phyloP scores from a whole-genome alignment of 1,140 invertebrate species.

The Lamellibrachia luymesi region DNA sequence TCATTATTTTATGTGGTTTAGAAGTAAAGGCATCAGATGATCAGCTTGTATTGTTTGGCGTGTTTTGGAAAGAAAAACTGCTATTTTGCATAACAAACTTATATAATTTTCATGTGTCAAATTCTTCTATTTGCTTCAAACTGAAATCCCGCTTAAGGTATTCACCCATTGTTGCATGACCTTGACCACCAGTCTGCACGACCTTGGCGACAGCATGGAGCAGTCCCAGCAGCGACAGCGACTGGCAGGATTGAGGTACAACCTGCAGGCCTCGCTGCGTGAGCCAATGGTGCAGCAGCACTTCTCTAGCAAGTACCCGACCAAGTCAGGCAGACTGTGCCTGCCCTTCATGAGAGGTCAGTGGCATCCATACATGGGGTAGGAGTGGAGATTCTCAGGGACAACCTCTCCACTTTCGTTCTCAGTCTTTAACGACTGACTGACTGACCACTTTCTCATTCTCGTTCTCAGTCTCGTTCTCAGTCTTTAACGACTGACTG shows the following conservation, averaged over 20 bases:
- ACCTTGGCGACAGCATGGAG: conserved; percentile 39
- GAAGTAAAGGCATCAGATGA: background rate
- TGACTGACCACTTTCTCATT: too few relatives aligned
- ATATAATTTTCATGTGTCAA: background rate
- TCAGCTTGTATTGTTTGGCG: background rate
- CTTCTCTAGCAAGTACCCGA: conserved; percentile 69
- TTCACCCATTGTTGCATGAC: conserved; percentile 2
- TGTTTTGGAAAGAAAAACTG: too few relatives aligned
- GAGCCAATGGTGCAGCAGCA: conserved; percentile 68
- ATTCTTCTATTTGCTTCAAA: background rate
- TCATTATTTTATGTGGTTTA: background rate
- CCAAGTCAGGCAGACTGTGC: conserved; percentile 40
- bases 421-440: too few relatives aligned
- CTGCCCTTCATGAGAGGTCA: conserved; percentile 24
- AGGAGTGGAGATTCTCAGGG: background rate
- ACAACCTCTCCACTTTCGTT: too few relatives aligned
- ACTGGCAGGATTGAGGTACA: conserved; percentile 61
- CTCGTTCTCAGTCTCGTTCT: too few relatives aligned
- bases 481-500: too few relatives aligned
- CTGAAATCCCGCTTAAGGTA: background rate
- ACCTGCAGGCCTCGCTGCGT: conserved; percentile 63
- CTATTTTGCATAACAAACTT: too few relatives aligned
- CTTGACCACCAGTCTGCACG: conserved; percentile 44
- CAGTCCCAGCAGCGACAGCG: conserved; percentile 38
- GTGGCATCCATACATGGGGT: background rate